phyloP scores from a whole-genome alignment of 2,888 invertebrate genomes.

The Dexiosoma caninum region DNA sequence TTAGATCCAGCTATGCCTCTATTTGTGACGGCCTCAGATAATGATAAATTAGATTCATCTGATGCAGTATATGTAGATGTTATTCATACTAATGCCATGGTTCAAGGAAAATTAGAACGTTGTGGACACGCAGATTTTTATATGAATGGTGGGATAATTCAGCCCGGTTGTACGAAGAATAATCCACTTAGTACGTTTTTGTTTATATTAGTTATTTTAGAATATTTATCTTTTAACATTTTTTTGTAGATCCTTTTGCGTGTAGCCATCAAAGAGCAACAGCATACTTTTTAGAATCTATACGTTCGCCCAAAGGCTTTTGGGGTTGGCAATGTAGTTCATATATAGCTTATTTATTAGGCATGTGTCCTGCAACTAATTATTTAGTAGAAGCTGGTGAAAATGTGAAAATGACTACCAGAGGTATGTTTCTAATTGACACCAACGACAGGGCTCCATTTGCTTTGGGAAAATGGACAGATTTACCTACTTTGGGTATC shows the following conservation, averaged over 20 bases:
- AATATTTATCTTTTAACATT: background rate
- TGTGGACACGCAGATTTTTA: conserved; percentile 86
- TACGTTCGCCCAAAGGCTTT: conserved; percentile 81
- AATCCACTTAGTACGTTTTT: conserved; percentile 74
- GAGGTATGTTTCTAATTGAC: conserved; percentile 80
- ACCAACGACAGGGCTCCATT: conserved; percentile 80
- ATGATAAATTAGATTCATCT: conserved; percentile 81
- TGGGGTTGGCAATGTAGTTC: conserved; percentile 83
- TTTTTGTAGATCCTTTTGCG: conserved; percentile 79
- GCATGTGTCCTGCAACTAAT: conserved; percentile 80
- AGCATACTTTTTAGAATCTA: conserved; percentile 82
- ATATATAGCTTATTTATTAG: conserved; percentile 80
- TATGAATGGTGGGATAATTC: conserved; percentile 84
- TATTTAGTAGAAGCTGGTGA: conserved; percentile 79
- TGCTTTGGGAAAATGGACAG: conserved; percentile 81
- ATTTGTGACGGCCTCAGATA: conserved; percentile 79
- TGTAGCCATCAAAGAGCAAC: conserved; percentile 83
- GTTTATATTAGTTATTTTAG: background rate
- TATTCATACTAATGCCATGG: conserved; percentile 84
- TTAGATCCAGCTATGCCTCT: conserved; percentile 85
- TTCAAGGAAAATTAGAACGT: conserved; percentile 83
- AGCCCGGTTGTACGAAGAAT: conserved; percentile 82
- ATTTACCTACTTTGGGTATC: conserved; percentile 72
- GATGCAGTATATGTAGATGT: conserved; percentile 86
- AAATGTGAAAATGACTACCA: conserved; percentile 73